Evolutionary conservation across 2,888 invertebrate genomes (phyloP).

Genomic region (Sussaba pulchella): DNA sequence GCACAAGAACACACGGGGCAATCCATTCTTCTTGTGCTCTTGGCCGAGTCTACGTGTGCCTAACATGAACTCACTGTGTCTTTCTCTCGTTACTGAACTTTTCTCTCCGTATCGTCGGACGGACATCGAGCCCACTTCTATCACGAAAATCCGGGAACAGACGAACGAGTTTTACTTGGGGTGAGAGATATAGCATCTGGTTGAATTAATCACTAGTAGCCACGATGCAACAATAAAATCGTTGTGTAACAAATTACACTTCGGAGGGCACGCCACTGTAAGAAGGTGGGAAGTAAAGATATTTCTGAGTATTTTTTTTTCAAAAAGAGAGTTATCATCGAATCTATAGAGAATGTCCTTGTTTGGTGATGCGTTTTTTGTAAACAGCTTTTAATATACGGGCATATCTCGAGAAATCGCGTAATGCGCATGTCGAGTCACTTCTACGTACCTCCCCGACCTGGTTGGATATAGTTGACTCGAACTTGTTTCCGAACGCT

Average conservation of each 20-base stretch:
- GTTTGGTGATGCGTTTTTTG: no score
- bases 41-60: not conserved
- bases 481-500: no score
- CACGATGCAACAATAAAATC: conserved; percentile 5
- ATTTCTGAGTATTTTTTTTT: no score
- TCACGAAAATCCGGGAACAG: not conserved
- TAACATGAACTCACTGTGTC: not conserved
- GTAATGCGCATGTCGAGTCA: no score
- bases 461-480: no score
- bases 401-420: no score
- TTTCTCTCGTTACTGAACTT: not conserved
- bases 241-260: not conserved
- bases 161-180: conserved; percentile 5
- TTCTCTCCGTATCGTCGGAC: conserved; percentile 13
- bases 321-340: not conserved
- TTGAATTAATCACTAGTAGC: not conserved
- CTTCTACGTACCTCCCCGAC: no score
- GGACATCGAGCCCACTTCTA: not conserved
- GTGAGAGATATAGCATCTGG: conserved; percentile 9
- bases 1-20: conserved; percentile 3
- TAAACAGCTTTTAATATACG: no score
- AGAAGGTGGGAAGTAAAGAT: no score
- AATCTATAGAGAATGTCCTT: no score
- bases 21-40: conserved; percentile 18
- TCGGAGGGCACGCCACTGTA: no score